Percentiles rank a stretch among this genome's conserved stretches.
Conservation (phyloP, 2,113 vertebrate species). For the Grantiella picta region DNA sequence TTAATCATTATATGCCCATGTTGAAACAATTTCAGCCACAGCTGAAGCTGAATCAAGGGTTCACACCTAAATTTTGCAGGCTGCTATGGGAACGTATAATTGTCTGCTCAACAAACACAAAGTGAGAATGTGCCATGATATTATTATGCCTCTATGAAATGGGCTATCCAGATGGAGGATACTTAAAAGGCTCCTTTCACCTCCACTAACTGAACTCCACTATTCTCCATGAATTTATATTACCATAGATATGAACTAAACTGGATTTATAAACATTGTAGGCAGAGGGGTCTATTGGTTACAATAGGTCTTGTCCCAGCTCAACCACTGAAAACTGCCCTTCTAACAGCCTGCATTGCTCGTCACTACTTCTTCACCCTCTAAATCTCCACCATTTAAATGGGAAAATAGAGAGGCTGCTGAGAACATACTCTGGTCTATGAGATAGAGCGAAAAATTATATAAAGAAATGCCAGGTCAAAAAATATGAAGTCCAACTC, state of each 20-base stretch:
- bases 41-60: neutral
- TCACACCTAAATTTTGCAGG: constrained; percentile 3
- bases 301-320: neutral
- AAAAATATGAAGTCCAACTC: neutral
- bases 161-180: neutral
- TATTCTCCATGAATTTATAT: neutral
- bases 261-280: neutral
- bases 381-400: neutral
- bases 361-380: neutral
- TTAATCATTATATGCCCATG: neutral
- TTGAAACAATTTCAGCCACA: neutral
- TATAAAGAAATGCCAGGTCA: neutral
- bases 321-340: neutral
- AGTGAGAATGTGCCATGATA: neutral
- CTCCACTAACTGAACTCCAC: neutral
- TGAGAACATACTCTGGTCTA: neutral
- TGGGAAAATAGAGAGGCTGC: neutral
- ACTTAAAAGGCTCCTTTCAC: neutral
- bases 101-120: neutral
- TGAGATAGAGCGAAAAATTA: neutral
- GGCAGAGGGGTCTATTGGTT: neutral
- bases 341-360: neutral
- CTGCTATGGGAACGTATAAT: neutral
- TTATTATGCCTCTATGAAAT: neutral
- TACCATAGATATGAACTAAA: neutral